Conservation (phyloP, 2,113 vertebrate genomes). For the Hippocampus barbouri region DNA sequence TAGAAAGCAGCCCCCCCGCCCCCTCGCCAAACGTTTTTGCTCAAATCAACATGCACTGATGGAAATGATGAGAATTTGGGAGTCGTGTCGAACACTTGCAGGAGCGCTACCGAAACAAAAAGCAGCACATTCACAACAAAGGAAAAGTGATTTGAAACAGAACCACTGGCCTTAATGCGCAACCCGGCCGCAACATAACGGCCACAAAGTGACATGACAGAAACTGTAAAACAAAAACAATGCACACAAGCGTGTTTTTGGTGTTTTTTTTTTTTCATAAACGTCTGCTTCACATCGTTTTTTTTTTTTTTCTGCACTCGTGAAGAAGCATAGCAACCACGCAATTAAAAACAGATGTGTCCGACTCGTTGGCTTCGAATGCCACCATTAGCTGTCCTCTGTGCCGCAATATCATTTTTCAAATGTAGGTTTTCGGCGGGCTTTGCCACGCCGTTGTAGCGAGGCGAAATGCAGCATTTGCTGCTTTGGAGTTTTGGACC, state of each 20-base stretch:
- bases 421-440: slow-evolving; percentile 51
- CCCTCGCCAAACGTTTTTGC: neutral
- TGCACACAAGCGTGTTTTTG: slow-evolving; percentile 17
- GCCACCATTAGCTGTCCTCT: slow-evolving; percentile 60
- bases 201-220: slow-evolving; percentile 65
- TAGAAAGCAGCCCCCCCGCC: neutral
- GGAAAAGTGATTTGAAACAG: slow-evolving; percentile 64
- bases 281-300: slow-evolving; percentile 49
- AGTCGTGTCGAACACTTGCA: slow-evolving; percentile 32
- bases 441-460: slow-evolving; percentile 29
- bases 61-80: slow-evolving; percentile 13
- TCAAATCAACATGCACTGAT: slow-evolving; percentile 14
- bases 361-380: slow-evolving; percentile 56
- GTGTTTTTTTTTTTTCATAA: slow-evolving; percentile 23
- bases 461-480: slow-evolving; percentile 32
- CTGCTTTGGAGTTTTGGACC: slow-evolving; percentile 56
- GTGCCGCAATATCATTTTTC: slow-evolving; percentile 61
- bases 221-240: slow-evolving; percentile 54
- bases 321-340: slow-evolving; percentile 52
- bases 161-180: slow-evolving; percentile 59
- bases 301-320: slow-evolving; percentile 22
- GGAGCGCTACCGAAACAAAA: slow-evolving; percentile 56
- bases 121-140: slow-evolving; percentile 57
- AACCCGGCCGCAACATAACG: slow-evolving; percentile 51
- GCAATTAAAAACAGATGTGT: slow-evolving; percentile 70